A percentile compares a stretch with the other conserved stretches of the same genome.
phyloP scores from a whole-genome alignment of 2,113 vertebrate genomes.

The Naja naja region DNA sequence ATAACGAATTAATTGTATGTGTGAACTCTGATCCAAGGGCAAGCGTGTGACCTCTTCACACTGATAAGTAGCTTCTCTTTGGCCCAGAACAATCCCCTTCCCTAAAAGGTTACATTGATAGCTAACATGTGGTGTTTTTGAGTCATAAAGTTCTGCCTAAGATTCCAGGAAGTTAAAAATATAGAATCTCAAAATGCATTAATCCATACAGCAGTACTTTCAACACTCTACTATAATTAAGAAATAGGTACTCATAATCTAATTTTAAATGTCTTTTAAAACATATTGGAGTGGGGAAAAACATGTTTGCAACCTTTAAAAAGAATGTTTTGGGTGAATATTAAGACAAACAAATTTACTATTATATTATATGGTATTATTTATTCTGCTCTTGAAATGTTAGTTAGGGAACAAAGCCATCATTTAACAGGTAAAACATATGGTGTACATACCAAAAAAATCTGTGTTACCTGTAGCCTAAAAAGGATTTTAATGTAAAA shows the following conservation, averaged over 20 bases:
- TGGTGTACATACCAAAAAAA: neutral
- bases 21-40: conserved; percentile 82
- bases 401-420: neutral
- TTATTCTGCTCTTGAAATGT: neutral
- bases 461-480: neutral
- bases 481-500: neutral
- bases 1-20: conserved; percentile 86
- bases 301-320: neutral
- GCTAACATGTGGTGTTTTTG: conserved; percentile 75
- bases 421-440: neutral
- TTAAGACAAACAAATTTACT: neutral
- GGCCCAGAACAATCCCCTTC: conserved; percentile 75
- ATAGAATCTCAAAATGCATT: conserved; percentile 41
- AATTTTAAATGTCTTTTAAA: neutral
- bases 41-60: conserved; percentile 79
- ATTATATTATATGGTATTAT: neutral
- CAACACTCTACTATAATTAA: neutral
- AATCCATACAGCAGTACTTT: conserved; percentile 12
- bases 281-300: neutral
- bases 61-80: conserved; percentile 79
- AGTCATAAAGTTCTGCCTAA: conserved; percentile 53
- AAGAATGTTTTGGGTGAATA: neutral
- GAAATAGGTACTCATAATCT: neutral
- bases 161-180: conserved; percentile 52
- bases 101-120: conserved; percentile 70